Percentiles rank a stretch among this genome's conserved stretches.
These are phyloP conservation scores for Pantelozetes paolii DNA, from an alignment of 2,888 invertebrate genomes.

Conservation along the genomic window DNA sequence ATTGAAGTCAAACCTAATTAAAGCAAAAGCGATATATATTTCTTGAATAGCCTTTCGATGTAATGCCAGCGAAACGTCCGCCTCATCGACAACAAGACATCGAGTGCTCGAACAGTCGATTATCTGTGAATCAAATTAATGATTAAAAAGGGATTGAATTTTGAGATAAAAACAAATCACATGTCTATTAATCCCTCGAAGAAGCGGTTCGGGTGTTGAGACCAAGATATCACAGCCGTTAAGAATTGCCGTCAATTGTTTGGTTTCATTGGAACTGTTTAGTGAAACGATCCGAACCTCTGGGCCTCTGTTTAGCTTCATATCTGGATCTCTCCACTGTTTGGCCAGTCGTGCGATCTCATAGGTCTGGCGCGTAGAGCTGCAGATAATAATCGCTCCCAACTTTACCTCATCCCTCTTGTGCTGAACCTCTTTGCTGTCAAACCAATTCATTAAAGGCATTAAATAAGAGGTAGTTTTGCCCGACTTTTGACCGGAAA, in stretches of 20 bases:
- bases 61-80: not conserved
- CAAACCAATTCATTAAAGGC: slow-evolving; percentile 23
- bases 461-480: slow-evolving; percentile 38
- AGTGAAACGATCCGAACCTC: not conserved
- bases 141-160: not conserved
- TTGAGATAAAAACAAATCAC: too few relatives aligned
- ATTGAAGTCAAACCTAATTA: not conserved
- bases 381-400: slow-evolving; percentile 31
- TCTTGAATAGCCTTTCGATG: not conserved
- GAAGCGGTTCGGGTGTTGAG: slow-evolving; percentile 34
- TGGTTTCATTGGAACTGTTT: slow-evolving; percentile 13
- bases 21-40: not conserved
- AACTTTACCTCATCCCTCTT: not conserved
- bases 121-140: not conserved
- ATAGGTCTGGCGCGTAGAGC: slow-evolving; percentile 5
- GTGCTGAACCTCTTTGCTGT: not conserved
- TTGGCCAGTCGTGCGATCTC: slow-evolving; percentile 18
- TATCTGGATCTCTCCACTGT: slow-evolving; percentile 9
- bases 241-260: not conserved
- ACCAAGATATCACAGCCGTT: slow-evolving; percentile 38
- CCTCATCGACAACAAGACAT: slow-evolving; percentile 7
- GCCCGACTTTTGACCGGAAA: slow-evolving; percentile 30
- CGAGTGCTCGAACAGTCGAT: not conserved
- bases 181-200: slow-evolving; percentile 21
- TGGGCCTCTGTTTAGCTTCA: not conserved